Percentiles rank a stretch among this genome's conserved stretches.
These are phyloP conservation scores for Phalacrocorax brasilianus DNA, from an alignment of 2,113 vertebrate species.

Conservation along the genomic window DNA sequence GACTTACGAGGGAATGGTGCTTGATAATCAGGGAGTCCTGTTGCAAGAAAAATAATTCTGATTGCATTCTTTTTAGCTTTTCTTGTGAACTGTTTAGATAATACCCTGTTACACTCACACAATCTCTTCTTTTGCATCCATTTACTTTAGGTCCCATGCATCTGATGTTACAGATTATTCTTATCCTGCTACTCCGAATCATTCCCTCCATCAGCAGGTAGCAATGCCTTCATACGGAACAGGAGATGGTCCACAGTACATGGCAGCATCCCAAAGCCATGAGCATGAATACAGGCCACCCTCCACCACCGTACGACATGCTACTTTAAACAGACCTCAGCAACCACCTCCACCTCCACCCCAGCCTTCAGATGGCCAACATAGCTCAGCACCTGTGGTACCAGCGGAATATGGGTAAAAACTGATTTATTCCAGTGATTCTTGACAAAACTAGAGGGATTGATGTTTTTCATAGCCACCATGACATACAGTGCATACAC, in stretches of 20 bases:
- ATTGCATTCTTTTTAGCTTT: background rate
- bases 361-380: slow-evolving; percentile 78
- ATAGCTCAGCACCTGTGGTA: slow-evolving; percentile 78
- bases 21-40: background rate
- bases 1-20: background rate
- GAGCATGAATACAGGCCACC: slow-evolving; percentile 88
- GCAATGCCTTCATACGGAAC: slow-evolving; percentile 70
- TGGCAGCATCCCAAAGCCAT: slow-evolving; percentile 69
- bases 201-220: slow-evolving; percentile 85
- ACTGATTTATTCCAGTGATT: background rate
- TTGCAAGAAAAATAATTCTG: background rate
- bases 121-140: slow-evolving; percentile 13
- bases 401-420: slow-evolving; percentile 88
- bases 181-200: slow-evolving; percentile 91
- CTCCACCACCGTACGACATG: slow-evolving; percentile 81
- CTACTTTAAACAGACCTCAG: slow-evolving; percentile 88
- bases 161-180: slow-evolving; percentile 86
- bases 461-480: background rate
- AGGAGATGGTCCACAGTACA: slow-evolving; percentile 65
- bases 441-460: background rate
- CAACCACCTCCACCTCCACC: slow-evolving; percentile 91
- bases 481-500: fast-evolving
- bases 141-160: slow-evolving; percentile 82
- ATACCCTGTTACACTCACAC: background rate
- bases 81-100: background rate